phyloP scores from a whole-genome alignment of 2,888 invertebrate genomes.

The Loripinus fragilis region DNA sequence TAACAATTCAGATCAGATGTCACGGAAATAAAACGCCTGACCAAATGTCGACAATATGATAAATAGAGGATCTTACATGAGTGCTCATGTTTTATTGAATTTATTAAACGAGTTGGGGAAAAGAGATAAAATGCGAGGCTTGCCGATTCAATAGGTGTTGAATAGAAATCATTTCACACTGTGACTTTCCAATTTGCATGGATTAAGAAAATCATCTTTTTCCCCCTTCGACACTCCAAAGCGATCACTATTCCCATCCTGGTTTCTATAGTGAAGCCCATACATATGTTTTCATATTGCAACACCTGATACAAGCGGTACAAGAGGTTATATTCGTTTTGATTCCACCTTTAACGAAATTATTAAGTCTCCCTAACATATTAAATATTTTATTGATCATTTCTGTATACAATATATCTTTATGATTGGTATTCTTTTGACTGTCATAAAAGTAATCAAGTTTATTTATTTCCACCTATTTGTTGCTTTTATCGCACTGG shows the following conservation, averaged over 20 bases:
- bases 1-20: too few relatives aligned
- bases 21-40: too few relatives aligned
- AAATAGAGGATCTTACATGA: too few relatives aligned
- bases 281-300: constrained; percentile 15
- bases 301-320: background rate
- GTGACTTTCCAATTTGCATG: constrained; percentile 33
- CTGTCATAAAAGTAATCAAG: background rate
- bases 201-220: constrained; percentile 9
- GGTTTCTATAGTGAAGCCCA: background rate
- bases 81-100: too few relatives aligned
- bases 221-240: background rate
- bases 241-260: constrained; percentile 12
- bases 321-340: constrained; percentile 14
- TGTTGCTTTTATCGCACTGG: background rate
- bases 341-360: background rate
- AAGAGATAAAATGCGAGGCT: too few relatives aligned
- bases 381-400: constrained; percentile 8
- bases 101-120: too few relatives aligned
- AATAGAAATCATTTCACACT: constrained; percentile 36
- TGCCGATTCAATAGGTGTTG: constrained; percentile 25
- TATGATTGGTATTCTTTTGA: background rate
- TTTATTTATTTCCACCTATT: background rate
- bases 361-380: background rate
- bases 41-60: too few relatives aligned
- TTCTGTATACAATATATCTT: constrained; percentile 7